phyloP scores from a whole-genome alignment of 2,888 invertebrate genomes.

The Globia sparganii region DNA sequence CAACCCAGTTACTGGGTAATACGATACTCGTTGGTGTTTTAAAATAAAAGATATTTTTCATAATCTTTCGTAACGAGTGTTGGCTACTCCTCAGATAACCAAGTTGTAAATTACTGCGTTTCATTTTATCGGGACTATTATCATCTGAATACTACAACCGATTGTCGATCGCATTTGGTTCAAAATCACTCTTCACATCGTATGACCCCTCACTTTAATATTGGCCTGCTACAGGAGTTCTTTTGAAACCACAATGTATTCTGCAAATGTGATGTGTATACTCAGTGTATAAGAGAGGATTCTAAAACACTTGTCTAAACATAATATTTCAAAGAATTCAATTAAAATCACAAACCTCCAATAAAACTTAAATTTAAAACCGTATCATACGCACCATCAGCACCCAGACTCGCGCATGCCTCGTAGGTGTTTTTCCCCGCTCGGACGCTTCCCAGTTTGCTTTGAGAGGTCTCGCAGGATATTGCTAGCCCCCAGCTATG shows the following conservation, averaged over 20 bases:
- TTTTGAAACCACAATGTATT: not conserved
- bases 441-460: slow-evolving; percentile 75
- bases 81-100: not conserved
- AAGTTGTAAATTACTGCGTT: not conserved
- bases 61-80: no score
- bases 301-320: no score
- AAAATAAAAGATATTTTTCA: no score
- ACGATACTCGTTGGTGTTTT: no score
- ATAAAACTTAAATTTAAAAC: not conserved
- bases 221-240: not conserved
- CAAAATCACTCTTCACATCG: not conserved
- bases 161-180: not conserved
- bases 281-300: no score
- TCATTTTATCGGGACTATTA: not conserved
- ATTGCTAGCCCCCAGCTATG: slow-evolving; percentile 76
- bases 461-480: slow-evolving; percentile 73
- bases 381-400: slow-evolving; percentile 38
- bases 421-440: slow-evolving; percentile 72
- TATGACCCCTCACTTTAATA: not conserved
- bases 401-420: slow-evolving; percentile 2
- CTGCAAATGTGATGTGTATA: no score
- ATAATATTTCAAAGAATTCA: not conserved
- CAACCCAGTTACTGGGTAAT: no score
- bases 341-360: not conserved
- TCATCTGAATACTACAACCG: not conserved